Evolutionary conservation across 2,113 vertebrate genomes (phyloP), one percentile per base, ranked within the genome.

Genomic region (Vanacampus margaritifer): DNA sequence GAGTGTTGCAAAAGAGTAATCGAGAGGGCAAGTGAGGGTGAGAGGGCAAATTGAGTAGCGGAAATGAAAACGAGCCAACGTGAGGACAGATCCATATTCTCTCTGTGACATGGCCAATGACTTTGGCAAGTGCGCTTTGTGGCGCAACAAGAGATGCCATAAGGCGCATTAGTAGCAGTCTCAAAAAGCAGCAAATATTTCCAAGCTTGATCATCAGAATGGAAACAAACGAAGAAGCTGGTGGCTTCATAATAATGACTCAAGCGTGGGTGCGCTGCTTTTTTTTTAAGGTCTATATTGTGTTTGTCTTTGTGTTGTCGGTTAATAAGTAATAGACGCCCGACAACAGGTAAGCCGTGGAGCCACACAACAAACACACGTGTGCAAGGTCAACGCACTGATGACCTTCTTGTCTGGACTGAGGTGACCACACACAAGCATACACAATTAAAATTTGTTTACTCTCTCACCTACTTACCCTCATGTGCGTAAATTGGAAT

Each of bases 311-410:
- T 75, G 75, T 68, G 59, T 53, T 75, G 62, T 50, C 51, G 37
- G 84, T 87, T 85, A 86, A 89, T 87, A 51, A 85, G 79, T 87
- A 74, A 84, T 78, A 62, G 70, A 67, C 10, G 23, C 36, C 80
- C 79, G 78, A 69, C 69, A 79, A 71, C 71, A 78, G 62, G 75
- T 78, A 74, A 75, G 58, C 57, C 65, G 12, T 45, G 72, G 58
- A 28, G 64, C 66, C 67, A 50, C 73, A 72, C 50, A 23, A 51
- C 16, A 24, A 67, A 79, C 53, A 79, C 62, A 63, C 14, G 79
- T 26, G 23, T 26, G 23, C 32, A 35, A 45, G 67, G 69, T 61
- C 74, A 65, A n/a, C 64, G 23, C 26, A 37, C 64, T 74, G 64
- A 68, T 60, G 58, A 58, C 26, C 53, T 62, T 57, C 54, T 51